Conservation (phyloP, 2,113 vertebrate species). For the Rhea americana region DNA sequence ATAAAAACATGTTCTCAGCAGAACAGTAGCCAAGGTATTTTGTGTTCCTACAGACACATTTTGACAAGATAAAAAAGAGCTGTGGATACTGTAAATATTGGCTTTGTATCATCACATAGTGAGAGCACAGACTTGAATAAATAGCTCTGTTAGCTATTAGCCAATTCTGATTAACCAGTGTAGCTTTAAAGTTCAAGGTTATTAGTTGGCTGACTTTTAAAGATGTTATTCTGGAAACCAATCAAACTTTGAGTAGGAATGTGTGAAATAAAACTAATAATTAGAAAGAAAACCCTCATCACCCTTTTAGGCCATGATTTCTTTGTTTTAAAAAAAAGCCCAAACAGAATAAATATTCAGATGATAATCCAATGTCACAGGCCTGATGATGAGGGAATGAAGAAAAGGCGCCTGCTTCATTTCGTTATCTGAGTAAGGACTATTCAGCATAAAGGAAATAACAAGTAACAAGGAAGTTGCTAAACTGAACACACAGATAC, state of each 20-base stretch:
- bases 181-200: background rate
- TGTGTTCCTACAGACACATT: rapidly evolving
- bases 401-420: background rate
- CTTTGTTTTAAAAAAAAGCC: background rate
- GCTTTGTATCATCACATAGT: background rate
- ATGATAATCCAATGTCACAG: background rate
- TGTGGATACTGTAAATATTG: background rate
- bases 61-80: background rate
- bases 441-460: no score
- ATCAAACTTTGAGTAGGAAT: background rate
- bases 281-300: background rate
- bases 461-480: no score
- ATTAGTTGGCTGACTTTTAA: background rate
- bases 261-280: background rate
- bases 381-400: background rate
- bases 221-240: background rate
- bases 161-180: background rate
- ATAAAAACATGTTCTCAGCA: background rate
- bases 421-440: no score
- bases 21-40: background rate
- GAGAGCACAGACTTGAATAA: background rate
- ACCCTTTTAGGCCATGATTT: background rate
- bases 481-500: no score
- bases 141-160: background rate
- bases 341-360: background rate